Percentiles rank a stretch among this genome's conserved stretches.
phyloP scores from a whole-genome alignment of 2,113 vertebrate genomes.

The Brachypteracias leptosomus region DNA sequence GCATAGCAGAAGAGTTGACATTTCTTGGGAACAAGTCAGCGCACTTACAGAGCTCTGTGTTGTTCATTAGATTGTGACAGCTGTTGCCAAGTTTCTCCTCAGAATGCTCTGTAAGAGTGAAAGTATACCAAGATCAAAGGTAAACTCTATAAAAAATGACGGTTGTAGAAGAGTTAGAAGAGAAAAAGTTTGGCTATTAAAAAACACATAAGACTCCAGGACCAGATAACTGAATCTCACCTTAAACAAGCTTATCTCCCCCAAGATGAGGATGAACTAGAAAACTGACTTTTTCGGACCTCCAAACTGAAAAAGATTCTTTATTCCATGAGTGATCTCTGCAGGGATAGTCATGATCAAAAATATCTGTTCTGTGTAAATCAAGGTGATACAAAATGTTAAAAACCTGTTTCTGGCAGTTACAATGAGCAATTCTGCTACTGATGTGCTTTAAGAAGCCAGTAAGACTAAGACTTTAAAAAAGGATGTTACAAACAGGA shows the following conservation, averaged over 20 bases:
- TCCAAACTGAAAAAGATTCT: not conserved
- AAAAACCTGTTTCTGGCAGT: constrained; percentile 30
- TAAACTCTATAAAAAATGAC: not conserved
- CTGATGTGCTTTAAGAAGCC: not conserved
- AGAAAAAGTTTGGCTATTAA: not conserved
- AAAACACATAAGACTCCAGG: not conserved
- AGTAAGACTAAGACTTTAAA: not conserved
- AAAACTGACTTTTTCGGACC: not conserved
- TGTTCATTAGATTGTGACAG: constrained; percentile 60
- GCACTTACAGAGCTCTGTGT: not conserved
- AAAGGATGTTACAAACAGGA: not conserved
- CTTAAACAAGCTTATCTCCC: not conserved
- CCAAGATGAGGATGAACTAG: not conserved
- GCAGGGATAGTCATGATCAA: not conserved
- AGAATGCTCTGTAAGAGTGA: not conserved
- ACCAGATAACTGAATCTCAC: not conserved
- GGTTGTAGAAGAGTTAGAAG: not conserved
- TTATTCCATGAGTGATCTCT: not conserved
- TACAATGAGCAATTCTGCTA: constrained; percentile 29
- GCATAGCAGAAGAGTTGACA: constrained; percentile 49
- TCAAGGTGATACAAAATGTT: not conserved
- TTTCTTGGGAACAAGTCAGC: constrained; percentile 38
- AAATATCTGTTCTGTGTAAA: not conserved
- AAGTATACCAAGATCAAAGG: not conserved
- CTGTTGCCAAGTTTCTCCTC: constrained; percentile 25